These are phyloP conservation scores for Standfussiana lucernea DNA, from an alignment of 2,888 invertebrate genomes.

Conservation along the genomic window DNA sequence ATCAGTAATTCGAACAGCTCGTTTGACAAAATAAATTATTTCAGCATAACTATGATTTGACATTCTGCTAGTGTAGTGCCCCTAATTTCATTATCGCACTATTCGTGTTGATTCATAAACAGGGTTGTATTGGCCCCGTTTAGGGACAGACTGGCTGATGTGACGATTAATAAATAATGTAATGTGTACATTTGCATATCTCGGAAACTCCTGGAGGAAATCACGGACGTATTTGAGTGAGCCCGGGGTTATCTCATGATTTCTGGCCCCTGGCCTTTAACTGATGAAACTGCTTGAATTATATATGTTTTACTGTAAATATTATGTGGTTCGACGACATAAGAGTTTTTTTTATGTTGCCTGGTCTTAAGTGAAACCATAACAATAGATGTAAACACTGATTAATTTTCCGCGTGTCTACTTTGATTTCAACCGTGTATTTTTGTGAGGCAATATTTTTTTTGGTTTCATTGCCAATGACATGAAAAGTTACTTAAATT, in stretches of 20 bases:
- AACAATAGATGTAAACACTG: background rate
- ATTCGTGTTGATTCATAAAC: conserved; percentile 44
- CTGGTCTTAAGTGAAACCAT: background rate
- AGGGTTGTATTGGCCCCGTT: conserved; percentile 20
- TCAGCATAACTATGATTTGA: conserved; percentile 42
- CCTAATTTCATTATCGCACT: conserved; percentile 39
- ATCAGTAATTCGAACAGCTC: conserved; percentile 16
- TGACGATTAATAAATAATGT: conserved; percentile 55
- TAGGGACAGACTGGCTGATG: conserved; percentile 20
- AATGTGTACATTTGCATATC: conserved; percentile 54
- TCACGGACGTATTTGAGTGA: conserved; percentile 41
- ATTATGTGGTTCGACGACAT: conserved; percentile 13
- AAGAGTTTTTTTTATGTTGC: background rate
- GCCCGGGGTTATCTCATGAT: conserved; percentile 33
- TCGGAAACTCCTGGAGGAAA: conserved; percentile 52
- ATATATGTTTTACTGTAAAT: conserved; percentile 30
- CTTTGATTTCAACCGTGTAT: background rate
- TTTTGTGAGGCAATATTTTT: background rate
- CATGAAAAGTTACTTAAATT: background rate
- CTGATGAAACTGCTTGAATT: conserved; percentile 34
- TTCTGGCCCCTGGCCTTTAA: conserved; percentile 33
- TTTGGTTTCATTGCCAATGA: background rate
- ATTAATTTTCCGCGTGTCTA: background rate
- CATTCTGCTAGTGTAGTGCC: conserved; percentile 33
- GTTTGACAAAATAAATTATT: conserved; percentile 43